Conservation (phyloP, 2,797 vertebrate species). For the Cryptoblepharus egeriae region DNA sequence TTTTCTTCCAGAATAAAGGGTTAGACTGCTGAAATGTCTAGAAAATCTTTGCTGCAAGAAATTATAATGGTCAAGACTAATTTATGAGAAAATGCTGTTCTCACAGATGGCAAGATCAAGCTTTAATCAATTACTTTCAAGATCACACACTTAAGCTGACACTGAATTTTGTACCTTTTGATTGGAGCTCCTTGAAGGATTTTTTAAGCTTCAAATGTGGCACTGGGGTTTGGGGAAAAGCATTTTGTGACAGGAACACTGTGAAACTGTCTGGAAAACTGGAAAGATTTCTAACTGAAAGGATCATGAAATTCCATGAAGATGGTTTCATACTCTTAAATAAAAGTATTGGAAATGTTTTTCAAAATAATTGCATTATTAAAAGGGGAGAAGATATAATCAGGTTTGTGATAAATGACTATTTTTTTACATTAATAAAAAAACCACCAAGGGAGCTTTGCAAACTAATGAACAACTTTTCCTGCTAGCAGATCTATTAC, state of each 20-base stretch:
- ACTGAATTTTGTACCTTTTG: not conserved
- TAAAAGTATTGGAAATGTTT: not conserved
- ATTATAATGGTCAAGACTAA: not conserved
- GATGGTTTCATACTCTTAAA: not conserved
- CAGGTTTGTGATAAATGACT: not conserved
- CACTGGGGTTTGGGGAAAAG: not conserved
- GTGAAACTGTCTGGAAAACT: not conserved
- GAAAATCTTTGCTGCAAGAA: not conserved
- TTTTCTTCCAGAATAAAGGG: not conserved
- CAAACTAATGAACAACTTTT: not conserved
- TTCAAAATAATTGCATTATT: not conserved
- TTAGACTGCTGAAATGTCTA: not conserved
- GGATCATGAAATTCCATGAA: not conserved
- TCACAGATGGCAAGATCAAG: not conserved
- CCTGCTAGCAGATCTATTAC: too few relatives aligned
- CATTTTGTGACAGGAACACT: not conserved
- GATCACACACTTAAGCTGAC: not conserved
- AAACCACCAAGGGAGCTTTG: not conserved
- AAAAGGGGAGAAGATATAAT: not conserved
- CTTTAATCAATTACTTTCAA: not conserved
- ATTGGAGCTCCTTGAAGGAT: not conserved
- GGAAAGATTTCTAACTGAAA: not conserved
- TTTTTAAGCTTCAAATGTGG: not conserved
- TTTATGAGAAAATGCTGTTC: not conserved
- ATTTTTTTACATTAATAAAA: not conserved